phyloP scores from a whole-genome alignment of 1,140 invertebrate genomes.

The Thaumatotibia leucotreta region DNA sequence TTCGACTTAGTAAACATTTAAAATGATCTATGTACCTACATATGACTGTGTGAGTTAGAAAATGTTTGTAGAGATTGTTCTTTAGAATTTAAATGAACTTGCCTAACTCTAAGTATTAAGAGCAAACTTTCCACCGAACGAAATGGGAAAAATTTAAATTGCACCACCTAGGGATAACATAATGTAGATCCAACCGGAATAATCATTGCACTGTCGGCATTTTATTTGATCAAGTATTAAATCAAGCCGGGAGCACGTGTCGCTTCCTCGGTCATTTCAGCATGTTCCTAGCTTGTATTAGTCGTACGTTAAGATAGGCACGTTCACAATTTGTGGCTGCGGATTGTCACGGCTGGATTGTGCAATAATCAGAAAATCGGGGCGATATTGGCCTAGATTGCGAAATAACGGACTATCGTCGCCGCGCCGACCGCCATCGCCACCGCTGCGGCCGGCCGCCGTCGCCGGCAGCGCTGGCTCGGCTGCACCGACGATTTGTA shows the following conservation, averaged over 20 bases:
- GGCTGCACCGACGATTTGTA: slow-evolving; percentile 27
- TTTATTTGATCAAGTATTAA: neutral
- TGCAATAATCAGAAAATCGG: slow-evolving; percentile 34
- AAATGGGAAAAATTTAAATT: neutral
- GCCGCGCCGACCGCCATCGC: neutral
- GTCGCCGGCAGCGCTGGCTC: neutral
- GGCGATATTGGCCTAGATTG: slow-evolving; percentile 23
- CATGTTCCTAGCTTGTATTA: slow-evolving; percentile 4
- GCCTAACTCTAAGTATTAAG: neutral
- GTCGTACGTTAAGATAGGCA: slow-evolving; percentile 24
- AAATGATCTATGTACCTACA: too few relatives aligned
- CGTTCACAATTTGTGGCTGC: slow-evolving; percentile 38
- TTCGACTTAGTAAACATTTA: too few relatives aligned
- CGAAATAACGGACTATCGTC: neutral
- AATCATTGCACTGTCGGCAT: neutral
- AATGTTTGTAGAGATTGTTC: too few relatives aligned
- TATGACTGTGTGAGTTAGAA: too few relatives aligned
- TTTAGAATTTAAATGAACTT: too few relatives aligned
- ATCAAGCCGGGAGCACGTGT: neutral
- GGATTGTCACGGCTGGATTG: slow-evolving; percentile 36
- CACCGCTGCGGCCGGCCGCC: neutral
- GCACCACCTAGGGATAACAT: neutral
- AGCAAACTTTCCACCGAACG: neutral
- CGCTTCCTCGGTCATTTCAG: slow-evolving; percentile 1
- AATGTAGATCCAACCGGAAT: neutral